Evolutionary conservation across 1,140 invertebrate genomes (phyloP).

Genomic region (Aphis gossypii): DNA sequence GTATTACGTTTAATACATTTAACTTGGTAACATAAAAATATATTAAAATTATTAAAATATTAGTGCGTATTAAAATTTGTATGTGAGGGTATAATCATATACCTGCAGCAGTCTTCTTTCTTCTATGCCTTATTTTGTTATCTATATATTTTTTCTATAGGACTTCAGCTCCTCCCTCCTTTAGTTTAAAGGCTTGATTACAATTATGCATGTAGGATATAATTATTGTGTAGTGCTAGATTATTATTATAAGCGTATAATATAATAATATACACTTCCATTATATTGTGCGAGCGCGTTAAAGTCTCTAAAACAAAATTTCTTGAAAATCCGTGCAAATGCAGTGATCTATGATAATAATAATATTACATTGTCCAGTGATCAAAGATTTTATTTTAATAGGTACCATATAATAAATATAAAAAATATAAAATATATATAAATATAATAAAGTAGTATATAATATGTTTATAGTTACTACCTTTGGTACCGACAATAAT

Average conservation of each 20-base stretch:
- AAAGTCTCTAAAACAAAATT: background rate
- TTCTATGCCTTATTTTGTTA: too few species aligned
- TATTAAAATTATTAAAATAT: too few species aligned
- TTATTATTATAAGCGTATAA: background rate
- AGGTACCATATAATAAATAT: background rate
- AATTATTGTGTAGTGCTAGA: background rate
- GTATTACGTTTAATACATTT: too few species aligned
- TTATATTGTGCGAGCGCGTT: background rate
- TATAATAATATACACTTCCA: background rate
- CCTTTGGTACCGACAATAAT: background rate
- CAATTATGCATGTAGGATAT: background rate
- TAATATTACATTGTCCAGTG: too few species aligned
- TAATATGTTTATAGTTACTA: background rate
- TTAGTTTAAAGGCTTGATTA: background rate
- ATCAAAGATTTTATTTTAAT: background rate
- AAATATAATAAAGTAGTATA: background rate
- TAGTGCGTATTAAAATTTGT: too few species aligned
- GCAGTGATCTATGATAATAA: background rate
- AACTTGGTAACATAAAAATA: too few species aligned
- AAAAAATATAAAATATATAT: too few species aligned
- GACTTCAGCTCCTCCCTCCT: background rate
- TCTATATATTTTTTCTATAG: background rate
- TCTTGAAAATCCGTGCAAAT: background rate
- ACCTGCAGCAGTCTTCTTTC: too few species aligned
- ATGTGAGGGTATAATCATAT: too few species aligned